Evolutionary conservation across 35 echinoderm and acorn worm genomes (phyloP), one percentile per base, ranked within the genome.

Genomic region (Apostichopus parvimensis): DNA sequence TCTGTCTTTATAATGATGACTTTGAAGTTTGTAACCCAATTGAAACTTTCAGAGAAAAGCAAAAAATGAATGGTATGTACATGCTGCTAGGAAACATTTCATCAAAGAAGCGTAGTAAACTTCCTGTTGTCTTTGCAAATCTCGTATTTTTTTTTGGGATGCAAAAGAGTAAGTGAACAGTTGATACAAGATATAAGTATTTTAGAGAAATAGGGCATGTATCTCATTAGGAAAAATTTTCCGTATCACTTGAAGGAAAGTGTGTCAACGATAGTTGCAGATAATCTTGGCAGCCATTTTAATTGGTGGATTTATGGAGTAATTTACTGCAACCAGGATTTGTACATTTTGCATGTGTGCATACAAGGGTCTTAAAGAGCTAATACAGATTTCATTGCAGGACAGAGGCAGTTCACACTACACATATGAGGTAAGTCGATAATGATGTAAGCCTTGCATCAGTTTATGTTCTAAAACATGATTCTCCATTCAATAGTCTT

Each of bases 331-430:
- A 82, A 57, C 26, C 79, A 82, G 45, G 55, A 83, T 92, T 71
- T 91, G 89, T 86, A 17, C 88, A 10, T 57, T 83, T 57, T 94
- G 93, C 70, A 94, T 94, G 93, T 91, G 79, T 73, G 92, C 89
- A 54, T 77, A 80, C 45, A 52, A 34, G 53, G 78, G 7, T 15
- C 78, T 80, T 8, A 80, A 80, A 6, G 7, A 52, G 9, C 20
- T 80, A 52, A 80, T 5, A 80, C 3, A 80, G 23, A 34, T 13
- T 80, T 80, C 21, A 9, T 21, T 15, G 22, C 8, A 80, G 78
- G 8, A 80, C 78, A 52, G 23, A 80, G 53, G 78, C 3, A 52
- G 78, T 80, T 7, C 26, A 80, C 45, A 9, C 9, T 14, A 15
- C 22, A 34, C 78, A 80, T 52, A 25, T 80, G 26, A 15, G 21